Conservation (phyloP, 2,113 vertebrate species). For the Ceuthmochares aereus region DNA sequence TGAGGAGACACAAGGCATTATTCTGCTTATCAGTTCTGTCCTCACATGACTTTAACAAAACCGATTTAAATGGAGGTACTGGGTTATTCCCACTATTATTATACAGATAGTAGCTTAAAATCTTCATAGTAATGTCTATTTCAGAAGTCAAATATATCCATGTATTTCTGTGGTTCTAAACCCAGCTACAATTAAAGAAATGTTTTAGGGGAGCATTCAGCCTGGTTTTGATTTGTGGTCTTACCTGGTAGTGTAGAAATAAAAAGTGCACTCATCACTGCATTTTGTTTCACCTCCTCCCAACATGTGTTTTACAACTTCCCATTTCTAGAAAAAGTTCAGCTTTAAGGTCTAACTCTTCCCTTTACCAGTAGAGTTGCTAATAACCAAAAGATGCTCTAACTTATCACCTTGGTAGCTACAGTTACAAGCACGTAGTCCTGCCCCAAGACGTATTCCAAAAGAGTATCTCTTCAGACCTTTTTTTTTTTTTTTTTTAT, state of each 20-base stretch:
- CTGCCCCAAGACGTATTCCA: background rate
- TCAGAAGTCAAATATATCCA: background rate
- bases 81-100: background rate
- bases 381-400: background rate
- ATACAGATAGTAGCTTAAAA: background rate
- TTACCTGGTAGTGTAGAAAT: background rate
- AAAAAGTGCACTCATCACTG: background rate
- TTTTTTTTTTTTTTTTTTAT: background rate
- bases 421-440: background rate
- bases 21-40: background rate
- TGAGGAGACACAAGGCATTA: background rate
- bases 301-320: background rate
- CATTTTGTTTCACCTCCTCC: background rate
- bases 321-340: background rate
- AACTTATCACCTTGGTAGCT: accelerated
- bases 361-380: background rate
- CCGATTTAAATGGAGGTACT: background rate
- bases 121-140: background rate
- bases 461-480: background rate
- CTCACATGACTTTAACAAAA: background rate
- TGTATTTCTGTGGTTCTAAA: background rate
- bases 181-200: background rate
- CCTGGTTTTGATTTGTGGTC: background rate
- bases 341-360: background rate
- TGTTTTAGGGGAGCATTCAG: background rate